A percentile compares a stretch with the other conserved stretches of the same genome.
These are phyloP conservation scores for Microplitis demolitor DNA, from an alignment of 1,140 invertebrate species.

Conservation along the genomic window DNA sequence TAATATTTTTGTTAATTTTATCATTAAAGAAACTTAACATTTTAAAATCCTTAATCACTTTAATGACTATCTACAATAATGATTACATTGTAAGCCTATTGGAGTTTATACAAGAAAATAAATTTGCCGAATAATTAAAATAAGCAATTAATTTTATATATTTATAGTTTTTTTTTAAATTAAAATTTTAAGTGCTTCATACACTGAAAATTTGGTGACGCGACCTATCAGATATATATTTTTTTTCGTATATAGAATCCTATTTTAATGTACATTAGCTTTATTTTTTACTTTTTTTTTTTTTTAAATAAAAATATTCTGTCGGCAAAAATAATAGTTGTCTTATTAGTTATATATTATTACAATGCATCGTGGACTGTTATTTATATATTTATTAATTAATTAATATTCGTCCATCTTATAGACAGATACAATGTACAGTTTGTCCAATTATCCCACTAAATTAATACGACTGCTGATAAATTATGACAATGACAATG, in stretches of 20 bases:
- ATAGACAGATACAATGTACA: conserved; percentile 56
- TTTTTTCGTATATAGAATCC: conserved; percentile 44
- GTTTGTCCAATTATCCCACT: conserved; percentile 36
- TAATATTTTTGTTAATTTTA: neutral
- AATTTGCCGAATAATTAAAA: conserved; percentile 11
- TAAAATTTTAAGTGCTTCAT: conserved; percentile 5
- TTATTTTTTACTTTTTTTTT: conserved; percentile 32
- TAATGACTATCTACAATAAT: conserved; percentile 58
- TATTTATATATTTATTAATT: neutral
- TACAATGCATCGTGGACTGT: conserved; percentile 37
- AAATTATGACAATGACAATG: conserved; percentile 29
- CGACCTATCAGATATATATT: conserved; percentile 33
- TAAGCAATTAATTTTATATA: conserved; percentile 21
- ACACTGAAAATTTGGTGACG: no score
- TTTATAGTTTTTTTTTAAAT: conserved; percentile 43
- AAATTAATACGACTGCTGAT: conserved; percentile 11
- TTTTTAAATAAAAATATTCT: conserved; percentile 36
- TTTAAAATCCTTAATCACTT: conserved; percentile 28
- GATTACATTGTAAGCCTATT: conserved; percentile 52
- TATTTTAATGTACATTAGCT: conserved; percentile 57
- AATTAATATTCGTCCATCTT: conserved; percentile 40
- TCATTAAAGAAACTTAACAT: neutral
- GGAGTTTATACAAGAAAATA: conserved; percentile 44
- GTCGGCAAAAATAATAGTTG: conserved; percentile 53
- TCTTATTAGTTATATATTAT: conserved; percentile 39